Percentiles rank a stretch among this genome's conserved stretches.
Evolutionary conservation across 2,888 invertebrate genomes (phyloP).

Genomic region (Fissipunctia ypsillon): DNA sequence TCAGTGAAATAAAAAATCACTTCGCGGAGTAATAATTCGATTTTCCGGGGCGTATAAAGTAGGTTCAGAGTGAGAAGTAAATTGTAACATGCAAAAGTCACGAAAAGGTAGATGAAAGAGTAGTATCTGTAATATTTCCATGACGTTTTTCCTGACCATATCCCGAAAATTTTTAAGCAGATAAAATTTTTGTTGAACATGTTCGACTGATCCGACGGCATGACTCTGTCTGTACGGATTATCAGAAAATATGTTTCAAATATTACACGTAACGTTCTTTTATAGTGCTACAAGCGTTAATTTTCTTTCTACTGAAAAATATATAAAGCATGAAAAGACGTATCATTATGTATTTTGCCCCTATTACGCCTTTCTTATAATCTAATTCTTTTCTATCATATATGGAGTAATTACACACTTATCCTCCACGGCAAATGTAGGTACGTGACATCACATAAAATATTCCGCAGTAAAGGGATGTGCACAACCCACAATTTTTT

Average conservation of each 20-base stretch:
- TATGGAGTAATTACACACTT: conserved; percentile 64
- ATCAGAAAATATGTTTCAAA: background rate
- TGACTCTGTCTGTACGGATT: conserved; percentile 34
- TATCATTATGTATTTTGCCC: conserved; percentile 71
- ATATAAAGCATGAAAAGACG: conserved; percentile 50
- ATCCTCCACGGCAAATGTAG: conserved; percentile 36
- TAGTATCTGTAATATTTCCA: conserved; percentile 77
- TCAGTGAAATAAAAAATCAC: conserved; percentile 80
- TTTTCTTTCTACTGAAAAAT: conserved; percentile 56
- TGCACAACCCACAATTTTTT: background rate
- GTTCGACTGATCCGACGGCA: conserved; percentile 68
- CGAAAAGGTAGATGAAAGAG: conserved; percentile 72
- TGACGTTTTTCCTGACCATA: conserved; percentile 75
- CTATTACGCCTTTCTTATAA: conserved; percentile 69
- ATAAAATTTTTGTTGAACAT: conserved; percentile 76
- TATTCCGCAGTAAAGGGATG: conserved; percentile 28
- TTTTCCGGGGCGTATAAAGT: conserved; percentile 76
- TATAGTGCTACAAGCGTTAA: conserved; percentile 62
- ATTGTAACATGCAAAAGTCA: conserved; percentile 75
- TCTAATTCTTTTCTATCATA: conserved; percentile 58
- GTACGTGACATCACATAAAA: conserved; percentile 38
- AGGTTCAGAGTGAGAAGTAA: conserved; percentile 79
- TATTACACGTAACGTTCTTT: conserved; percentile 40
- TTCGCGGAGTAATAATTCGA: conserved; percentile 80
- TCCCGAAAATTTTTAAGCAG: conserved; percentile 77